Base-by-base conservation (phyloP, 2,113 vertebrate species). In the Catharus bicknelli region DNA sequence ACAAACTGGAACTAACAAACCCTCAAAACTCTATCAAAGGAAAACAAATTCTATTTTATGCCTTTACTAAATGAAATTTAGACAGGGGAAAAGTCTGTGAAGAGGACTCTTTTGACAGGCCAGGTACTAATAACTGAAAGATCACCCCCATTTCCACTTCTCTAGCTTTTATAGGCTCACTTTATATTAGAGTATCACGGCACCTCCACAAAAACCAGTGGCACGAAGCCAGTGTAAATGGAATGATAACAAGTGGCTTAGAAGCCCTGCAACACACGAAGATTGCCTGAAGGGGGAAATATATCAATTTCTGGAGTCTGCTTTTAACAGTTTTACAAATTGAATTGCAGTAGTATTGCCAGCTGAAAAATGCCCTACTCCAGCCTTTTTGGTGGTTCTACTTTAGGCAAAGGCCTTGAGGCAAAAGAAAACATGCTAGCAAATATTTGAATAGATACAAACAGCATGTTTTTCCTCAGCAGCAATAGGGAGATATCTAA, bases 361-460 rank as follows among this genome's bases (percentile, higher is more conserved):
- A 66, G 25, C 57, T 79, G 45, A 64, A 83, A 80, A 84, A 85
- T 69, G 0, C 0, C 5, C 7, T 51, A 22, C 15, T 59, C 14
- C 14, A 62, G 38, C 22, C 43, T 85, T 79, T 86, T 83, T 63
- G 59, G 64, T 67, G 30, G 40, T 29, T 86, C 38, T 15, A 77
- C 32, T 83, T 77, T 55, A 51, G 76, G 48, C 9, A 83, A 69
- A 85, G 11, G 26, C 70, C 58, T 80, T 1, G 2, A 51, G 38
- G 85, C 30, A 83, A 88, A 79, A 90, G 7, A 67, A 77, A 76
- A 80, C 69, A 64, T 5, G 5, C 36, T 26, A 58, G 14, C 34
- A 94, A 88, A 85, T 77, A 91, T 88, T 77, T 91, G 27, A 93
- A 83, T 77, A 90, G 30, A 73, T 63, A 91, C 7, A 36, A 89